These are phyloP conservation scores for Spicauda simplicius DNA, from an alignment of 2,888 invertebrate species.

Conservation along the genomic window DNA sequence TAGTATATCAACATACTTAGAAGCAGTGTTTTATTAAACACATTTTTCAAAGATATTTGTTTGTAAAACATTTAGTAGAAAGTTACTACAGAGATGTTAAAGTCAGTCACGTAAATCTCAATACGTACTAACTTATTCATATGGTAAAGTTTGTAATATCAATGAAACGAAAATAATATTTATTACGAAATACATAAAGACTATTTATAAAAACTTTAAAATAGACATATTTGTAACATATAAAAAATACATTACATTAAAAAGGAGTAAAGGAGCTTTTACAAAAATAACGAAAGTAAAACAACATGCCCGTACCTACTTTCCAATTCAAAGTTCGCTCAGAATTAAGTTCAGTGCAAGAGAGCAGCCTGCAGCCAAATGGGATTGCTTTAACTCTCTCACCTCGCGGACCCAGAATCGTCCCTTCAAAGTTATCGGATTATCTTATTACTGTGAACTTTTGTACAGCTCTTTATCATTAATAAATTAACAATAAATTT, in stretches of 20 bases:
- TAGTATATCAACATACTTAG: too few relatives aligned
- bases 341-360: constrained; percentile 64
- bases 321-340: constrained; percentile 71
- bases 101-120: too few relatives aligned
- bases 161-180: too few relatives aligned
- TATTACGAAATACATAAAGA: too few relatives aligned
- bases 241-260: background rate
- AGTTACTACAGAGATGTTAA: too few relatives aligned
- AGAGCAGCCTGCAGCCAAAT: constrained; percentile 62
- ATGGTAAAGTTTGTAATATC: too few relatives aligned
- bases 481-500: background rate
- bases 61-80: too few relatives aligned
- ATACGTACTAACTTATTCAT: too few relatives aligned
- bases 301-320: constrained; percentile 65
- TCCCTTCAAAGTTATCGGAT: constrained; percentile 51
- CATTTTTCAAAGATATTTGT: too few relatives aligned
- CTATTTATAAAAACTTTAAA: too few relatives aligned
- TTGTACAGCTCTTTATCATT: constrained; percentile 9
- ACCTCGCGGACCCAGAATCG: constrained; percentile 56
- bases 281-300: constrained; percentile 61
- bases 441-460: constrained; percentile 40
- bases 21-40: too few relatives aligned
- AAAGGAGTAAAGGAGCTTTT: background rate
- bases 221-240: too few relatives aligned
- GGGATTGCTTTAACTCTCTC: constrained; percentile 66